phyloP scores from a whole-genome alignment of 2,113 vertebrate species.

The Myrmecophaga tridactyla region DNA sequence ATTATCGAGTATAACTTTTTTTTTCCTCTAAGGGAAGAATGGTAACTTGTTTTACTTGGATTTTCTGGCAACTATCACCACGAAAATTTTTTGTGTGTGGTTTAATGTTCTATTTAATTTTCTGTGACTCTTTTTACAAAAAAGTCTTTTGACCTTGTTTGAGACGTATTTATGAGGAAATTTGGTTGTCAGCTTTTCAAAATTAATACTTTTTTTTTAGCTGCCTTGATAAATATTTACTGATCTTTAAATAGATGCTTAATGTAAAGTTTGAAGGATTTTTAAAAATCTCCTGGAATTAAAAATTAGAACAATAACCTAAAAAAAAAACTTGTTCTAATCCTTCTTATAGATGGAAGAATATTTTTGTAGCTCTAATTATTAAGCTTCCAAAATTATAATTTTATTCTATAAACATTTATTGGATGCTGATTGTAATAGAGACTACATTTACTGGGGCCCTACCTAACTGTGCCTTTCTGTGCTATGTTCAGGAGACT shows the following conservation, averaged over 20 bases:
- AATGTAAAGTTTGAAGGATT: constrained; percentile 22
- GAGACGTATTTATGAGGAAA: background rate
- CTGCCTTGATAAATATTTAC: constrained; percentile 64
- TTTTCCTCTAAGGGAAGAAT: background rate
- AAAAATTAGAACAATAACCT: constrained; percentile 44
- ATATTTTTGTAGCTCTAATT: constrained; percentile 63
- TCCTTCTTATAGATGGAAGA: constrained; percentile 45
- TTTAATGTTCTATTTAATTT: constrained; percentile 32
- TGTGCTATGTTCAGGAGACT: constrained; percentile 13
- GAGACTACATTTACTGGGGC: constrained; percentile 47
- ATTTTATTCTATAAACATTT: constrained; percentile 56
- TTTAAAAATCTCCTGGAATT: constrained; percentile 64
- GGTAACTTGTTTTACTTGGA: background rate
- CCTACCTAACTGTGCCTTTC: background rate
- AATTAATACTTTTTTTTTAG: constrained; percentile 35
- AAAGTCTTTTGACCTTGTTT: background rate
- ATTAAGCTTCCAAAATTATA: constrained; percentile 56
- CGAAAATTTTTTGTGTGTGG: background rate
- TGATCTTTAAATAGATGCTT: constrained; percentile 62
- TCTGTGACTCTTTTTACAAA: background rate
- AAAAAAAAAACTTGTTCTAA: constrained; percentile 50
- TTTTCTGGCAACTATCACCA: background rate
- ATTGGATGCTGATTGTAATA: constrained; percentile 35
- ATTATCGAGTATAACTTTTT: background rate
- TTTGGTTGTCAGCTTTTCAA: background rate